Conservation (phyloP, 2,888 invertebrate genomes). For the Hypolimnas misippus region DNA sequence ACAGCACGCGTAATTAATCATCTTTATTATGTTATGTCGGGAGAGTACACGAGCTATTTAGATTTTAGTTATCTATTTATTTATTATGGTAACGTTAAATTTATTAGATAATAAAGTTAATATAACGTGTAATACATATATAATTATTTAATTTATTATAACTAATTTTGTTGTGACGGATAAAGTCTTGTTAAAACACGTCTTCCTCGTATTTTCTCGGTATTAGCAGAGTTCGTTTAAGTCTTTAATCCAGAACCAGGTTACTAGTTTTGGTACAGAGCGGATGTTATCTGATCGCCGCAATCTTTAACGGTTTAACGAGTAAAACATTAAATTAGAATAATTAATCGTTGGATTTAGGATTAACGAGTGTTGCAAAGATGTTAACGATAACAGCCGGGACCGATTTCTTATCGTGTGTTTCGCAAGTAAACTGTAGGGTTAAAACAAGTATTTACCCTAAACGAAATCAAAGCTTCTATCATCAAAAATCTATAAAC, state of each 20-base stretch:
- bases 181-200: background rate
- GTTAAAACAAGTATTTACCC: too few species aligned
- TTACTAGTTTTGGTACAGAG: background rate
- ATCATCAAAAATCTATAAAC: too few species aligned
- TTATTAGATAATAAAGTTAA: conserved; percentile 8
- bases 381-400: background rate
- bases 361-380: background rate
- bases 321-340: background rate
- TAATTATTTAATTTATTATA: conserved; percentile 7
- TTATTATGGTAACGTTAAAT: conserved; percentile 29
- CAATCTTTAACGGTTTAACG: background rate
- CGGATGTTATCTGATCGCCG: background rate
- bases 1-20: conserved; percentile 40
- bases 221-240: too few species aligned
- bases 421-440: too few species aligned
- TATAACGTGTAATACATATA: conserved; percentile 6
- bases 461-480: too few species aligned
- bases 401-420: background rate
- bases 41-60: conserved; percentile 15
- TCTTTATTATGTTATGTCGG: conserved; percentile 31
- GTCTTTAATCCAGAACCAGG: too few species aligned
- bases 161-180: background rate
- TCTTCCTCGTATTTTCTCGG: background rate
- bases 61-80: conserved; percentile 15
- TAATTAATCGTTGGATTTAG: background rate